A percentile compares a stretch with the other conserved stretches of the same genome.
phyloP scores from a whole-genome alignment of 2,888 invertebrate species.

The Creontiades dilutus region DNA sequence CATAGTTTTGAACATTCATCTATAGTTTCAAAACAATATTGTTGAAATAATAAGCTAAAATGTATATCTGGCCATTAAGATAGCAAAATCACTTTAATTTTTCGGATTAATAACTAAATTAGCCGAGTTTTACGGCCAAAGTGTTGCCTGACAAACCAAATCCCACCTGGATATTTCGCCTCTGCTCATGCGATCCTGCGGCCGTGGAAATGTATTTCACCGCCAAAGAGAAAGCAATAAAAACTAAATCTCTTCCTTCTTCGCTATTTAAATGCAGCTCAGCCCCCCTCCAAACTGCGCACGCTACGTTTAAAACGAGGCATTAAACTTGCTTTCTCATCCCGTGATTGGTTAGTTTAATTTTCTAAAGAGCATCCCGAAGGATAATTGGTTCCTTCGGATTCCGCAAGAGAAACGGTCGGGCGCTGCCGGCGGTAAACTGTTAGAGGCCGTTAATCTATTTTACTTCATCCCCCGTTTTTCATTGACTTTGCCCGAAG shows the following conservation, averaged over 20 bases:
- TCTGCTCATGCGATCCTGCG: background rate
- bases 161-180: no score
- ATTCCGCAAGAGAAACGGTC: constrained; percentile 33
- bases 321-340: constrained; percentile 65
- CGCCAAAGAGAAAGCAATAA: constrained; percentile 30
- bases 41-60: no score
- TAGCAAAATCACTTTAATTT: no score
- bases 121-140: no score
- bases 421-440: background rate
- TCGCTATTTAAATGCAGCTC: constrained; percentile 51
- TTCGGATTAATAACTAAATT: no score
- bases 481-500: background rate
- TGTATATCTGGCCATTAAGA: no score
- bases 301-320: constrained; percentile 53
- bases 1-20: no score
- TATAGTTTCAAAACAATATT: no score
- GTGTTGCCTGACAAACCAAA: no score
- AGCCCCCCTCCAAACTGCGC: constrained; percentile 10
- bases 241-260: constrained; percentile 48
- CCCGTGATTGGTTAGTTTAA: constrained; percentile 68
- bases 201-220: background rate
- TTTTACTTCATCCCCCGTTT: constrained; percentile 25
- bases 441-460: constrained; percentile 25
- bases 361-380: constrained; percentile 62
- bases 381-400: constrained; percentile 58